Conservation (phyloP, 2,888 invertebrate genomes). For the Lingula anatina region DNA sequence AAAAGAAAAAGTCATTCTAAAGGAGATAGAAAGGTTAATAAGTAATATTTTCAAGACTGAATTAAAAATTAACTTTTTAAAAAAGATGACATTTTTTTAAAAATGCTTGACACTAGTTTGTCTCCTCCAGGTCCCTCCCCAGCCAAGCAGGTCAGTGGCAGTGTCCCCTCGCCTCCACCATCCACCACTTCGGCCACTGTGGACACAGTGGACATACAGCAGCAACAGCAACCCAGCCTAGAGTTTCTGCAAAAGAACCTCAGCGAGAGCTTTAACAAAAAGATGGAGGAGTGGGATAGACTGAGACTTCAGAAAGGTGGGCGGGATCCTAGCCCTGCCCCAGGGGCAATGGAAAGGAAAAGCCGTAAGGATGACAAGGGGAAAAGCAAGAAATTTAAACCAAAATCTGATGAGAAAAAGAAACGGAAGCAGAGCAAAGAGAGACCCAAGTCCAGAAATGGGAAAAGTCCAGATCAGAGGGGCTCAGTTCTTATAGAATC, state of each 20-base stretch:
- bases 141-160: not conserved
- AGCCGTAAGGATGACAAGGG: slow-evolving; percentile 21
- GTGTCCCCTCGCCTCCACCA: not conserved
- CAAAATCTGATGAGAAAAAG: slow-evolving; percentile 27
- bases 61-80: no score
- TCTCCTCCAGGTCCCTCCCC: no score
- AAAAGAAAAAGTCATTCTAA: no score
- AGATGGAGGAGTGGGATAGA: slow-evolving; percentile 77
- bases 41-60: no score
- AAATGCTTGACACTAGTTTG: not conserved
- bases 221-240: slow-evolving; percentile 31
- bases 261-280: slow-evolving; percentile 77
- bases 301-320: slow-evolving; percentile 28
- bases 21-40: no score
- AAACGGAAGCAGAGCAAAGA: slow-evolving; percentile 25
- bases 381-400: slow-evolving; percentile 27
- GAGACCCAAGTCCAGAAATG: slow-evolving; percentile 33
- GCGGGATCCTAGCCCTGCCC: no score
- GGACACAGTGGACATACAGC: slow-evolving; percentile 4
- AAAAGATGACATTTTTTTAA: not conserved
- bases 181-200: not conserved
- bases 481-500: no score
- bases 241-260: slow-evolving; percentile 59
- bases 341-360: slow-evolving; percentile 10
- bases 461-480: slow-evolving; percentile 29